Conservation (phyloP, 2,113 vertebrate genomes). For the Antennarius striatus region DNA sequence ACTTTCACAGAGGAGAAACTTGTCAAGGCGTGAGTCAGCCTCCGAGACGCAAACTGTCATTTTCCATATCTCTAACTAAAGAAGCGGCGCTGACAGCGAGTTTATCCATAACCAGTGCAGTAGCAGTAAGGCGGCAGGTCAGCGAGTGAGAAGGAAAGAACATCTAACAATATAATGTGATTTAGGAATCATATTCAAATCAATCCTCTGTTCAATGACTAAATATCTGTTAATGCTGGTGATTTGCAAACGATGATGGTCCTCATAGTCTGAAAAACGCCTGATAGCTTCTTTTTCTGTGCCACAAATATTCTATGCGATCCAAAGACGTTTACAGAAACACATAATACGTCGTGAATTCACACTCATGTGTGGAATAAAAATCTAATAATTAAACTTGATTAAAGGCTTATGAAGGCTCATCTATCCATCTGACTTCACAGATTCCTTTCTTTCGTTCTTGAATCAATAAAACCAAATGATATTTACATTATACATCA, state of each 20-base stretch:
- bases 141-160: constrained; percentile 10
- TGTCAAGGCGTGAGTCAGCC: constrained; percentile 55
- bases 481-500: constrained; percentile 13
- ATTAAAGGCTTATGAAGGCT: neutral
- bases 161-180: constrained; percentile 18
- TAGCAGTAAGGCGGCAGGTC: constrained; percentile 38
- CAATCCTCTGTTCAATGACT: neutral
- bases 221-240: neutral
- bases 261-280: too few species aligned
- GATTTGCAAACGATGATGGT: too few species aligned
- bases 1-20: constrained; percentile 43
- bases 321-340: neutral
- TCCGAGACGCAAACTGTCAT: constrained; percentile 56
- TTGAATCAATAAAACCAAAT: constrained; percentile 24
- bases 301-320: neutral
- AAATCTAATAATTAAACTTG: too few species aligned
- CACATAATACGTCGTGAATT: neutral
- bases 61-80: constrained; percentile 51
- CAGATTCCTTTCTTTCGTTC: constrained; percentile 9
- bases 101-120: constrained; percentile 45
- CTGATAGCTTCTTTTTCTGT: neutral
- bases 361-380: too few species aligned
- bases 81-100: constrained; percentile 45
- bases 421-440: constrained; percentile 17
- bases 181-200: constrained; percentile 14